phyloP scores from a whole-genome alignment of 1,140 invertebrate species.

The Neelides sp. region DNA sequence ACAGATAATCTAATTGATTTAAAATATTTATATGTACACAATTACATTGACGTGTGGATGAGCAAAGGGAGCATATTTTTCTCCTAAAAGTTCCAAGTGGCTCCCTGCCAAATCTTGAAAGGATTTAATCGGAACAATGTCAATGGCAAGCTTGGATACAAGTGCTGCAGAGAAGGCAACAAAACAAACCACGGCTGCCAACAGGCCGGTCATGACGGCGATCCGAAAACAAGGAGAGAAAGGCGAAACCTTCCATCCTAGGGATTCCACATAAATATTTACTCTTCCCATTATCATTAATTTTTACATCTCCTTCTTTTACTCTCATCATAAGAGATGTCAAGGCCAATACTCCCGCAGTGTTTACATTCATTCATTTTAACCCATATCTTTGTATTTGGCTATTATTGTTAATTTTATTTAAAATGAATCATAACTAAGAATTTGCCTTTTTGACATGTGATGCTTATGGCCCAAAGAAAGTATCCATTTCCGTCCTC shows the following conservation, averaged over 20 bases:
- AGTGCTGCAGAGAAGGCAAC: constrained; percentile 16
- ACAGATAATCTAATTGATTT: no score
- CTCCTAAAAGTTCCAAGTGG: constrained; percentile 4
- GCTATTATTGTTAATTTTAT: neutral
- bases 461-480: constrained; percentile 1
- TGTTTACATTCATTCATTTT: no score
- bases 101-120: constrained; percentile 7
- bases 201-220: constrained; percentile 7
- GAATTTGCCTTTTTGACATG: constrained; percentile 10
- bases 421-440: neutral
- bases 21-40: no score
- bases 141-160: constrained; percentile 17
- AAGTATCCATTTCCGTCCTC: neutral
- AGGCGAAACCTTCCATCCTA: constrained; percentile 17
- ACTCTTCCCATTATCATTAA: no score
- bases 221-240: constrained; percentile 6
- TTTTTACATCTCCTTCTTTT: no score
- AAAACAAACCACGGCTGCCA: constrained; percentile 14
- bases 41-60: no score
- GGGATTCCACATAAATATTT: no score
- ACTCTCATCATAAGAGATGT: no score
- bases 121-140: constrained; percentile 15
- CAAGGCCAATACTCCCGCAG: no score
- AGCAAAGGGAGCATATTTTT: neutral
- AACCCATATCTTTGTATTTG: no score